These are phyloP conservation scores for Dichetophora obliterata DNA, from an alignment of 2,888 invertebrate species.

Conservation along the genomic window DNA sequence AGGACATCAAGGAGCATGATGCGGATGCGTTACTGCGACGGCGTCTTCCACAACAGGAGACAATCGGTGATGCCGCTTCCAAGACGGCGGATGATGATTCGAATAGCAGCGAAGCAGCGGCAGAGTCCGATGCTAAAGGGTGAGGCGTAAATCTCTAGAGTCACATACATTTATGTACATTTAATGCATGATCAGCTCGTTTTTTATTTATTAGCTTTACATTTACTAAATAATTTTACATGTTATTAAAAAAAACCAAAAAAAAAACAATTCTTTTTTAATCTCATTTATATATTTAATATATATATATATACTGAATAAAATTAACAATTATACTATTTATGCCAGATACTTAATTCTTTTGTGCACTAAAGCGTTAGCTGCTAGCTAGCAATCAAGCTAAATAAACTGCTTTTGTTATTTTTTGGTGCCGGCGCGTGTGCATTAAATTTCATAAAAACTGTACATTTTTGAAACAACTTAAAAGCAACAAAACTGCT, in stretches of 20 bases:
- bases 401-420: too few relatives aligned
- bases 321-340: slow-evolving; percentile 7
- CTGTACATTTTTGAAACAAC: too few relatives aligned
- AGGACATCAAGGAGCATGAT: slow-evolving; percentile 67
- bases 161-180: background rate
- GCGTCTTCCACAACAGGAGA: slow-evolving; percentile 54
- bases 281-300: background rate
- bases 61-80: slow-evolving; percentile 46
- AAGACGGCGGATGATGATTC: slow-evolving; percentile 48
- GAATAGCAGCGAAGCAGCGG: slow-evolving; percentile 50
- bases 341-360: background rate
- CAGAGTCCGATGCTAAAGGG: slow-evolving; percentile 62
- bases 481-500: too few relatives aligned
- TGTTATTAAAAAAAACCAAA: background rate
- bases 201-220: slow-evolving; percentile 12
- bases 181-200: slow-evolving; percentile 1
- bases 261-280: background rate
- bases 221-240: background rate
- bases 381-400: too few relatives aligned
- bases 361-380: too few relatives aligned
- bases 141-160: slow-evolving; percentile 53
- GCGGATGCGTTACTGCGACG: slow-evolving; percentile 63
- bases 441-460: too few relatives aligned
- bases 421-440: too few relatives aligned
- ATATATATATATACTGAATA: slow-evolving; percentile 14